Conservation (phyloP, 2,888 invertebrate species). For the Catocala fraxini region DNA sequence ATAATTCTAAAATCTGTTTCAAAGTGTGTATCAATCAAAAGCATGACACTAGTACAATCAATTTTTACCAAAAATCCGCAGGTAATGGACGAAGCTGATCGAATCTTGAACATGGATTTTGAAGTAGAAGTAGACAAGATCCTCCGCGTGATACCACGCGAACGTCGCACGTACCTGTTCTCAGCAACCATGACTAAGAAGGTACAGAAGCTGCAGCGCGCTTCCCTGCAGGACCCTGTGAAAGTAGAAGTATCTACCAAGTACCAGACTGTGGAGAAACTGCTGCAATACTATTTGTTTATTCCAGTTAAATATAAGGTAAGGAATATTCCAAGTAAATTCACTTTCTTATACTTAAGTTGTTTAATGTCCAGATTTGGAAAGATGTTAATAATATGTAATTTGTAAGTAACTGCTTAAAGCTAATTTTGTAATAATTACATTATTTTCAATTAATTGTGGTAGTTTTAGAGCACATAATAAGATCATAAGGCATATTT, state of each 20-base stretch:
- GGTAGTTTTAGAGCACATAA: no score
- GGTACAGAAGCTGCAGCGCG: slow-evolving; percentile 97
- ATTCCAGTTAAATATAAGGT: slow-evolving; percentile 98
- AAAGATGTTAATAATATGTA: no score
- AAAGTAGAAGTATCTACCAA: slow-evolving; percentile 98
- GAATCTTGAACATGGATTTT: slow-evolving; percentile 99
- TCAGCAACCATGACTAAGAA: slow-evolving; percentile 99
- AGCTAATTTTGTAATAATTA: no score
- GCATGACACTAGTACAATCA: not conserved
- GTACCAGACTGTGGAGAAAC: slow-evolving; percentile 98
- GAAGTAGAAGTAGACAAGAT: slow-evolving; percentile 99
- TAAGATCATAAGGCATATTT: no score
- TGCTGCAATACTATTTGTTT: slow-evolving; percentile 98
- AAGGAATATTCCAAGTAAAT: slow-evolving; percentile 23
- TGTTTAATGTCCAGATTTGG: no score
- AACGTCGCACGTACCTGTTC: slow-evolving; percentile 97
- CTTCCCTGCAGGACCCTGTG: slow-evolving; percentile 97
- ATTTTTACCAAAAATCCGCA: slow-evolving; percentile 53
- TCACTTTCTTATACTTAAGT: no score
- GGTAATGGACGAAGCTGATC: slow-evolving; percentile 99
- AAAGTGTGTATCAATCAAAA: not conserved
- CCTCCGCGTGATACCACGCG: slow-evolving; percentile 95
- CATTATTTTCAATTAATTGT: no score
- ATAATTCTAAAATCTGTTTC: no score
- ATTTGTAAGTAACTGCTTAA: no score